Base-by-base conservation (phyloP, 1,140 invertebrate genomes). In the Chironomus tepperi region DNA sequence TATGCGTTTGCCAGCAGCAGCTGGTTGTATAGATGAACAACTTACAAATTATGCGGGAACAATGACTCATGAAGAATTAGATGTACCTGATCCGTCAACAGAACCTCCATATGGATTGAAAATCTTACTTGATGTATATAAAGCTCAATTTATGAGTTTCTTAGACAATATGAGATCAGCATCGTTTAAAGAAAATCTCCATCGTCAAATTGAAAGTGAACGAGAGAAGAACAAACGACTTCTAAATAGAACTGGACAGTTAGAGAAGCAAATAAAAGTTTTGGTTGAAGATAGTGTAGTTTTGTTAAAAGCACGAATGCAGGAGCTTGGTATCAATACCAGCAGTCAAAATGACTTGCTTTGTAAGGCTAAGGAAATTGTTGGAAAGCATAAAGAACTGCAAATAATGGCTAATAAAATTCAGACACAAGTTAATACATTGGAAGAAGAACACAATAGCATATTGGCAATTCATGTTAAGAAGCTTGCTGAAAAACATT, bases 241-340 rank as follows among this genome's bases (percentile, higher is more conserved):
- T 70, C 89, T 90, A 79, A 90, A 88, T 42, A 87, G 93, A 73
- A 90, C 91, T 42, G 90, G 90, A 16, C 93, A 95, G 80, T 85
- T 97, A 75, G 93, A 97, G 77, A 95, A 95, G 81, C 93, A 96
- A 84, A 95, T 97, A 75, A 93, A 91, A 79, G 89, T 92, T 67
- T 84, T 98, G 42, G 95, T 96, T 75, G 91, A 94, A 78, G 94
- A 97, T 80, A 96, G 95, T 79, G 93, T 97, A n/a, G 89, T 89
- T 19, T 83, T 97, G 64, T 83, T 98, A 8, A 94, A 96, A 80
- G 89, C 90, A n/a, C 86, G 95, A 74, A 93, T 98, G 89, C 91
- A 89, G 75, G 95, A 97, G 81, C 84, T 98, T 76, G 94, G 92
- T 74, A 96, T 97, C 77, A 89, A 93, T 80, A 90, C 89, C 3